phyloP scores from a whole-genome alignment of 2,113 vertebrate genomes.

The Holacanthus passer region DNA sequence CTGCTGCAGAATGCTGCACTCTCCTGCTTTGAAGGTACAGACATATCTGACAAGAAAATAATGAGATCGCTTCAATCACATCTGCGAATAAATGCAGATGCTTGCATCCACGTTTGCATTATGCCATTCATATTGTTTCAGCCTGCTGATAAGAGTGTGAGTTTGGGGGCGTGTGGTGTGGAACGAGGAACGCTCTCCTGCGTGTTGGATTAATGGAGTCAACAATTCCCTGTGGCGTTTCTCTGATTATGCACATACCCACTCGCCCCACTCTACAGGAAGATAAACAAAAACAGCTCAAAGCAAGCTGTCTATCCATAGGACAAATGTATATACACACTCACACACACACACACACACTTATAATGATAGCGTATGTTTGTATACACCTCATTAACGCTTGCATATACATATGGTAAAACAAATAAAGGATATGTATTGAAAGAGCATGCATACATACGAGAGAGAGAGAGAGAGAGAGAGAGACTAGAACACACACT shows the following conservation, averaged over 20 bases:
- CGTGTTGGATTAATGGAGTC: slow-evolving; percentile 76
- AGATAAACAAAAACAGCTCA: slow-evolving; percentile 68
- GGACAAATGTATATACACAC: slow-evolving; percentile 10
- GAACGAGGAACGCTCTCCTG: slow-evolving; percentile 52
- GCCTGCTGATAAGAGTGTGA: slow-evolving; percentile 48
- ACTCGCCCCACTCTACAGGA: slow-evolving; percentile 44
- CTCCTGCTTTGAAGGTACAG: slow-evolving; percentile 23
- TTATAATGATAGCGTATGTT: slow-evolving; percentile 13
- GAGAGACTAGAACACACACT: neutral
- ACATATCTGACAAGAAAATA: slow-evolving; percentile 56
- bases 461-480: neutral
- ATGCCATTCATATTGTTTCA: slow-evolving; percentile 30
- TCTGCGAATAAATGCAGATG: slow-evolving; percentile 39
- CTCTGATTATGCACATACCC: slow-evolving; percentile 65
- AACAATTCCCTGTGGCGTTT: slow-evolving; percentile 64
- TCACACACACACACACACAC: neutral
- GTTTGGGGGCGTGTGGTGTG: slow-evolving; percentile 21
- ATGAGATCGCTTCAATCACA: slow-evolving; percentile 59
- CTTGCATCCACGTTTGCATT: slow-evolving; percentile 28
- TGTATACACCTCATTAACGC: neutral
- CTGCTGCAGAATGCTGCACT: neutral
- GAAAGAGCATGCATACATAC: neutral
- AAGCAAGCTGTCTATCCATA: slow-evolving; percentile 42
- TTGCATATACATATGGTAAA: slow-evolving; percentile 20
- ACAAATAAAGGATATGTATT: neutral